Percentiles rank a stretch among this genome's conserved stretches.
Evolutionary conservation across 2,888 invertebrate species (phyloP).

Genomic region (Caenorhabditis uteleia): DNA sequence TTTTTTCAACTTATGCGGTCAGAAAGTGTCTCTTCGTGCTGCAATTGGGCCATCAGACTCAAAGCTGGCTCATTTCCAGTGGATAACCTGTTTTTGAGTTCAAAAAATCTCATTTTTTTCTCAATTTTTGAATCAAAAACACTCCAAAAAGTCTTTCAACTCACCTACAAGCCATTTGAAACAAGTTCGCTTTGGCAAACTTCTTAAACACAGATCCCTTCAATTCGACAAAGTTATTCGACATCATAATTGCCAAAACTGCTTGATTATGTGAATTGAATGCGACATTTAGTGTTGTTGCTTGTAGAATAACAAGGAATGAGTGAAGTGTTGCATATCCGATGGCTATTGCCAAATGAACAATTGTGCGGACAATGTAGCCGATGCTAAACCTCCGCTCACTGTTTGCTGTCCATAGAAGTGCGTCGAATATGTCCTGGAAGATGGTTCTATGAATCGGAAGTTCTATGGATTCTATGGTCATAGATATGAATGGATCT

Average conservation of each 20-base stretch:
- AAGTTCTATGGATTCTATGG: too few relatives aligned
- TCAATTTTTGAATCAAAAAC: too few relatives aligned
- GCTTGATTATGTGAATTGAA: conserved; percentile 99
- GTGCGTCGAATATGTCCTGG: conserved; percentile 94
- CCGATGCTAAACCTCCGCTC: conserved; percentile 77
- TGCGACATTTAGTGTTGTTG: conserved; percentile 96
- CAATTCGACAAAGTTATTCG: conserved; percentile 99
- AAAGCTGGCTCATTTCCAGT: too few relatives aligned
- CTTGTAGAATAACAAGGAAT: conserved; percentile 81
- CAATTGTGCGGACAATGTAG: conserved; percentile 76
- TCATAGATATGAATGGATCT: too few relatives aligned
- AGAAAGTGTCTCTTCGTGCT: too few relatives aligned
- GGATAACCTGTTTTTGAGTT: too few relatives aligned
- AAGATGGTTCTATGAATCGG: conserved; percentile 73
- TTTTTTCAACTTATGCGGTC: too few relatives aligned
- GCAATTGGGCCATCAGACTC: too few relatives aligned
- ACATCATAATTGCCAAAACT: conserved; percentile 97
- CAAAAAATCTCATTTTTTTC: too few relatives aligned
- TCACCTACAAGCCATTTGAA: conserved; percentile 82
- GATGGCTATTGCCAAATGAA: conserved; percentile 89
- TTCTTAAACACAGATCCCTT: conserved; percentile 98
- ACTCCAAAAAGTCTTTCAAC: conserved; percentile 3
- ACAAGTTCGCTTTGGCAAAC: conserved; percentile 96
- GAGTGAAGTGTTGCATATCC: conserved; percentile 80
- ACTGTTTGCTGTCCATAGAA: conserved; percentile 93